These are phyloP conservation scores for Melopsittacus undulatus DNA, from an alignment of 2,797 vertebrate genomes.

Conservation along the genomic window DNA sequence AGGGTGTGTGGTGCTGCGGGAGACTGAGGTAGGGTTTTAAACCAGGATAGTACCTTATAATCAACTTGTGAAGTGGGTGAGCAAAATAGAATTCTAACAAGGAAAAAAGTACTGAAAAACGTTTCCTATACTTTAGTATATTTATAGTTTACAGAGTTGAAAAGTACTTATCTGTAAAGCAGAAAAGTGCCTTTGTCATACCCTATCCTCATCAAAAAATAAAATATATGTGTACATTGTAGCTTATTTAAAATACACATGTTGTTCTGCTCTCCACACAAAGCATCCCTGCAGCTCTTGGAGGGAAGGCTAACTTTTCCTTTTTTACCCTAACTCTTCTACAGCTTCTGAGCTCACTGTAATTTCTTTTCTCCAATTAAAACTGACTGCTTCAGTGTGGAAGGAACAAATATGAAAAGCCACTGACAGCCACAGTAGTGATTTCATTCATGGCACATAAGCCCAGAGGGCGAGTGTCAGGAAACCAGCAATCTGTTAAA, in stretches of 20 bases:
- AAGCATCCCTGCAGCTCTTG: neutral
- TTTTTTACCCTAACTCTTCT: neutral
- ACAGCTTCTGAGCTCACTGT: neutral
- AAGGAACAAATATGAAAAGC: slow-evolving; percentile 17
- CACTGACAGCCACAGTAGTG: neutral
- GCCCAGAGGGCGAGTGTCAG: slow-evolving; percentile 11
- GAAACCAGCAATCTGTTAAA: slow-evolving; percentile 28
- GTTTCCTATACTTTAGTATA: neutral
- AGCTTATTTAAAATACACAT: neutral
- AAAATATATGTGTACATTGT: neutral
- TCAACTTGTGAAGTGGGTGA: neutral
- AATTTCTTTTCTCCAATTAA: slow-evolving; percentile 51
- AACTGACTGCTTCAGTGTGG: neutral
- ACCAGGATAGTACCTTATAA: too few species aligned
- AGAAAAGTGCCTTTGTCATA: neutral
- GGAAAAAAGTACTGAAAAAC: neutral
- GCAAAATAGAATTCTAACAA: neutral
- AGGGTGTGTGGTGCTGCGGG: too few species aligned
- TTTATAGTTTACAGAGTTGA: neutral
- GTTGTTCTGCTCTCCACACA: neutral
- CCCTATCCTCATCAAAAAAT: neutral
- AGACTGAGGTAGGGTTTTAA: too few species aligned
- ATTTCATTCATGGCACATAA: slow-evolving; percentile 31
- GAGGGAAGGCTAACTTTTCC: neutral
- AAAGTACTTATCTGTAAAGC: neutral